Evolutionary conservation across 1,140 invertebrate genomes (phyloP).

Genomic region (Platorchestia sp.): DNA sequence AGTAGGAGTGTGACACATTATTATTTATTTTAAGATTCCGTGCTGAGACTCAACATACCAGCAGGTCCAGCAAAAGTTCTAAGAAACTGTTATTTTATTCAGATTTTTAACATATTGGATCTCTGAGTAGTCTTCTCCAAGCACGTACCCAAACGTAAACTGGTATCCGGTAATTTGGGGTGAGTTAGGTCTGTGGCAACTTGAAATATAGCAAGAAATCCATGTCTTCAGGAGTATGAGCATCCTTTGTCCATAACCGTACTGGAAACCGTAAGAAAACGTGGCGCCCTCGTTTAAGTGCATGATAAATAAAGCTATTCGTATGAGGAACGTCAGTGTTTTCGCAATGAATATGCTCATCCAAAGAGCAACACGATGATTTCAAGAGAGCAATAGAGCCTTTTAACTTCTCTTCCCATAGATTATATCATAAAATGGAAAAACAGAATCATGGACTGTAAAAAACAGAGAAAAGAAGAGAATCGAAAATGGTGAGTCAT

Average conservation of each 20-base stretch:
- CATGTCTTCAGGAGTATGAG: neutral
- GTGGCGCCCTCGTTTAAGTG: neutral
- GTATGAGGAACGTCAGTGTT: too few relatives aligned
- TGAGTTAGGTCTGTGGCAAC: neutral
- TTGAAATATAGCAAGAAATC: neutral
- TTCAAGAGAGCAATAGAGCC: neutral
- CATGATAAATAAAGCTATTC: neutral
- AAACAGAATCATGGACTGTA: too few relatives aligned
- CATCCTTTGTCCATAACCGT: neutral
- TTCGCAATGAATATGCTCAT: neutral
- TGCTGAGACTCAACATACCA: too few relatives aligned
- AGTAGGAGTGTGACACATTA: neutral
- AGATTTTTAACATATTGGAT: neutral
- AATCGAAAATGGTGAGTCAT: neutral
- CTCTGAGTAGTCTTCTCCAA: neutral
- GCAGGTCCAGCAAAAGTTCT: neutral
- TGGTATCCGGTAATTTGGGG: neutral
- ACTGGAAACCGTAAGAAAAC: neutral
- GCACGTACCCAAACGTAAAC: too few relatives aligned
- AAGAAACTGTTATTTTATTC: neutral
- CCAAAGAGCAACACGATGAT: neutral
- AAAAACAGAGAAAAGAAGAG: neutral
- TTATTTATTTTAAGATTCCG: neutral
- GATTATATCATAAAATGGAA: too few relatives aligned
- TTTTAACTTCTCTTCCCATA: neutral